phyloP scores from a whole-genome alignment of 2,888 invertebrate species.

The Monochamus alternatus region DNA sequence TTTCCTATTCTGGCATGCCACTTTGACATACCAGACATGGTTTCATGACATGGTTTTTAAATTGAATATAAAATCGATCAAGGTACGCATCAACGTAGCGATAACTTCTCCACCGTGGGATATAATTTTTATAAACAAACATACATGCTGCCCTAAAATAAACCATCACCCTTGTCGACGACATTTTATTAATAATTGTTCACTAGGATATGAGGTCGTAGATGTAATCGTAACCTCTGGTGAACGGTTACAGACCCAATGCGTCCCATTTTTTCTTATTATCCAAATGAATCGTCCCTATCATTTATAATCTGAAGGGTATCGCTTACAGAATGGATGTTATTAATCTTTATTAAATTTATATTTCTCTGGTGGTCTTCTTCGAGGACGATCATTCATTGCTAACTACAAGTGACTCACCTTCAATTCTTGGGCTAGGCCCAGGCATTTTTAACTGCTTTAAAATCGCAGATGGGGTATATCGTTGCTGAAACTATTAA shows the following conservation, averaged over 20 bases:
- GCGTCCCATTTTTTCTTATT: constrained; percentile 19
- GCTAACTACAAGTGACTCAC: constrained; percentile 14
- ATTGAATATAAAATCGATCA: too few relatives aligned
- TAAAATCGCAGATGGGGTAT: too few relatives aligned
- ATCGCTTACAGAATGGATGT: constrained; percentile 14
- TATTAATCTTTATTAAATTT: constrained; percentile 30
- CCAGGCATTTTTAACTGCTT: too few relatives aligned
- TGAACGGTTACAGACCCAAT: neutral
- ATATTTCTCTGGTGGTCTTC: constrained; percentile 23
- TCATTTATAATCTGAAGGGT: constrained; percentile 30
- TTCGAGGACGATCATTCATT: constrained; percentile 2
- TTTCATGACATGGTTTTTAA: too few relatives aligned
- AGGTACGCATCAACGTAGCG: too few relatives aligned
- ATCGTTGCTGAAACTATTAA: too few relatives aligned
- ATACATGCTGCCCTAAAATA: too few relatives aligned
- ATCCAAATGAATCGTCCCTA: constrained; percentile 20
- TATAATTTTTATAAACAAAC: too few relatives aligned
- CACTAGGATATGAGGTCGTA: constrained; percentile 8
- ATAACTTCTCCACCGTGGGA: too few relatives aligned
- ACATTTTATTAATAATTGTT: constrained; percentile 25
- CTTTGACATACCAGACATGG: too few relatives aligned
- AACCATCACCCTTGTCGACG: constrained; percentile 6
- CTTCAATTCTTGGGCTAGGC: constrained; percentile 12
- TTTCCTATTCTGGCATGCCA: too few relatives aligned
- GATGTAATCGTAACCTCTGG: constrained; percentile 16